Evolutionary conservation across 2,113 vertebrate species (phyloP).

Genomic region (Mormyrus iriodes): DNA sequence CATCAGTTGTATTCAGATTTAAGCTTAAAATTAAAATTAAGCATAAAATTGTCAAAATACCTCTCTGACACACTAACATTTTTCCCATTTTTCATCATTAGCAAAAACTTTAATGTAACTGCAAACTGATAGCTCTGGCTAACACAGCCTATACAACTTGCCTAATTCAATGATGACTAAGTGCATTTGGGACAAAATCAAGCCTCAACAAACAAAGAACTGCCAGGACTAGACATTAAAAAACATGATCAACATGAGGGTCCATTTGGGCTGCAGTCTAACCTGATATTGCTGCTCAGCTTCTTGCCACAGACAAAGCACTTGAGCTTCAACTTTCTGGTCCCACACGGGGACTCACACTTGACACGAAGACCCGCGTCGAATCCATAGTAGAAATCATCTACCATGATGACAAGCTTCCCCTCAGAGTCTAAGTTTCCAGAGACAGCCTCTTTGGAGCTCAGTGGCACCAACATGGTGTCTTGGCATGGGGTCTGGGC

Average conservation of each 20-base stretch:
- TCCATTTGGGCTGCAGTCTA: slow-evolving; percentile 13
- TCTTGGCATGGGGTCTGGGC: not conserved
- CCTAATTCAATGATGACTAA: not conserved
- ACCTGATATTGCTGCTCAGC: slow-evolving; percentile 81
- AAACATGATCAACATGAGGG: not conserved
- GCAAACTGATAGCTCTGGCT: not conserved
- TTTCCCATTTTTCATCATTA: not conserved
- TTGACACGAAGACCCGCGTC: slow-evolving; percentile 54
- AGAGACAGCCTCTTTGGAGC: slow-evolving; percentile 33
- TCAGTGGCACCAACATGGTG: slow-evolving; percentile 46
- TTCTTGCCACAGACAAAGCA: slow-evolving; percentile 74
- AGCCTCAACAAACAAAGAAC: not conserved
- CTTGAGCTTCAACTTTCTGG: slow-evolving; percentile 56
- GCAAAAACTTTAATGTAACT: not conserved
- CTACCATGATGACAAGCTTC: slow-evolving; percentile 79
- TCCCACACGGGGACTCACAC: not conserved
- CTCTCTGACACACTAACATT: not conserved
- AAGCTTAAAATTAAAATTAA: too few relatives aligned
- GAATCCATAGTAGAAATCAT: slow-evolving; percentile 79
- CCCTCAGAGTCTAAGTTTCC: slow-evolving; percentile 53
- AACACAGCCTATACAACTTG: not conserved
- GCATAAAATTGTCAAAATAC: not conserved
- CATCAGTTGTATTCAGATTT: not conserved
- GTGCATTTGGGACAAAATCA: not conserved
- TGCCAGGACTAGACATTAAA: not conserved